Conservation (phyloP, 2,113 vertebrate species). For the pig (Sus scrofa) region T2T-Sscrofa CM000827.6:110711501-110712000, state of each 20-base stretch:
- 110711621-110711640: neutral
- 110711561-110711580: neutral
- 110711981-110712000: rapidly evolving
- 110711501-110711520: neutral
- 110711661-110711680: neutral
- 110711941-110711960: neutral
- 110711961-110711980: neutral
- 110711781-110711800: neutral
- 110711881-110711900: neutral
- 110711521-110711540: neutral
- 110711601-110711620: neutral
- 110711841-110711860: neutral
- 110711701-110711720: rapidly evolving
- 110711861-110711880: neutral
- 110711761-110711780: neutral
- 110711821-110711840: too few relatives aligned
- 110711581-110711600: neutral
- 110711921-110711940: too few relatives aligned
- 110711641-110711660: neutral
- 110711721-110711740: rapidly evolving
- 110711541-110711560: neutral
- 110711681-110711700: rapidly evolving
- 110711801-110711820: rapidly evolving
- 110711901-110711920: too few relatives aligned
- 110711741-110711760: too few relatives aligned